Base-by-base conservation (phyloP, 2,113 vertebrate genomes). In the Cynopterus brachyotis region DNA sequence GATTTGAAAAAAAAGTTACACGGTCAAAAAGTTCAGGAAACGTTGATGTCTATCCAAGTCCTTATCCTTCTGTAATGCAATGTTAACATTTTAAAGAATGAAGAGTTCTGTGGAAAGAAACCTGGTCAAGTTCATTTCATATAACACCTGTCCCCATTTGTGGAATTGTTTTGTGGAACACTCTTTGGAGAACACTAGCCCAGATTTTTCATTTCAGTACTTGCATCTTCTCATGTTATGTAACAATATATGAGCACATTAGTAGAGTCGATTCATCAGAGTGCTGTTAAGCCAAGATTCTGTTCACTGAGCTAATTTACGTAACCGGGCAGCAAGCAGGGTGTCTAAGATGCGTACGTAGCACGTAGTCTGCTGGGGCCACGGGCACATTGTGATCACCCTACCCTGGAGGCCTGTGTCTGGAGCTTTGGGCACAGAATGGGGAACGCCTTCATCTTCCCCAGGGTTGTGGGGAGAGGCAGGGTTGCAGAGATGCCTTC, bases 371-470 rank as follows among this genome's bases (percentile, higher is more conserved):
- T 94, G 12, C 30, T 7, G 10, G 55, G 82, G 28, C 60, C 5
- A 0, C 8, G 1, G 57, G 26, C 30, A 0, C 45, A 6, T 16
- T 7, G 9, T 64, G 17, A 15, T 40, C 11, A 0, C 40, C 66
- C 73, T 53, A 0, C 42, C 30, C 50, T 30, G 13, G 42, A n/a
- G 47, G 5, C 22, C 60, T 82, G 20, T 50, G 10, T 53, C 82
- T 81, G 60, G 35, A n/a, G 9, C 69, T 35, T 55, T 24, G 40
- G 64, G 60, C 37, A 2, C n/a, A 53, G 55, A 17, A n/a, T 79
- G 9, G 8, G 53, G 37, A 67, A 70, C 2, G 32, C 26, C 70
- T 62, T 85, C 16, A 0, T 80, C 81, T 69, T 67, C 26, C 8
- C 59, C 35, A 1, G 2, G 0, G 30, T 9, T 6, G 3, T 0